Evolutionary conservation across 2,113 vertebrate genomes (phyloP).

Genomic region (Hippocampus zosterae): DNA sequence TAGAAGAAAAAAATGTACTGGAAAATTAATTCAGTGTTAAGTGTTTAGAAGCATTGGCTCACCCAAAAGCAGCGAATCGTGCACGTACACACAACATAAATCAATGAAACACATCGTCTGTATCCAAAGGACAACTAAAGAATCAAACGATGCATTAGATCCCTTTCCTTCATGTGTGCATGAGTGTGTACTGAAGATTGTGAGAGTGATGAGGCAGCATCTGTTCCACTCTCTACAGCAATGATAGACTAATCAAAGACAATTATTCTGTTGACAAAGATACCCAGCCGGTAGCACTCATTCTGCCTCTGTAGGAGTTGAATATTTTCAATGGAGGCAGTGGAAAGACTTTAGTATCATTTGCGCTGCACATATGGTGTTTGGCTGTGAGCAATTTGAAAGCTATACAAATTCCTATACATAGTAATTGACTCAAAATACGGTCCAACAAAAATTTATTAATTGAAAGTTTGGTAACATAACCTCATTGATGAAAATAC

Average conservation of each 20-base stretch:
- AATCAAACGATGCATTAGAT: neutral
- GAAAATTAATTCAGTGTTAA: neutral
- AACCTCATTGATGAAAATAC: constrained; percentile 2
- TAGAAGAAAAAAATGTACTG: neutral
- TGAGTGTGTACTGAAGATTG: constrained; percentile 28
- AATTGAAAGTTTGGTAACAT: neutral
- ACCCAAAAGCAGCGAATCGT: neutral
- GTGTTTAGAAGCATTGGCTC: neutral
- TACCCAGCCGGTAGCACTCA: constrained; percentile 54
- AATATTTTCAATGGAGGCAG: constrained; percentile 24
- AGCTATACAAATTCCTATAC: neutral
- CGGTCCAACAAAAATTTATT: constrained; percentile 2
- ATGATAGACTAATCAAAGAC: constrained; percentile 63
- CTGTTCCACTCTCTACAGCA: constrained; percentile 56
- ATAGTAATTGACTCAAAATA: constrained; percentile 1
- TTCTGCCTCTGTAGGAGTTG: constrained; percentile 50
- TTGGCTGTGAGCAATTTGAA: neutral
- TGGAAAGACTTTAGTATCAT: constrained; percentile 18
- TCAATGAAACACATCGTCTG: neutral
- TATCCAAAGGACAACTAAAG: neutral
- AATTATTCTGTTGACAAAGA: constrained; percentile 69
- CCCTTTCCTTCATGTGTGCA: neutral
- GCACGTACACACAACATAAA: neutral
- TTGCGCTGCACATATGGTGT: neutral
- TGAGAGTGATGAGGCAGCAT: constrained; percentile 59